Evolutionary conservation across 1,140 invertebrate genomes (phyloP).

Genomic region (Diorhabda elongata): DNA sequence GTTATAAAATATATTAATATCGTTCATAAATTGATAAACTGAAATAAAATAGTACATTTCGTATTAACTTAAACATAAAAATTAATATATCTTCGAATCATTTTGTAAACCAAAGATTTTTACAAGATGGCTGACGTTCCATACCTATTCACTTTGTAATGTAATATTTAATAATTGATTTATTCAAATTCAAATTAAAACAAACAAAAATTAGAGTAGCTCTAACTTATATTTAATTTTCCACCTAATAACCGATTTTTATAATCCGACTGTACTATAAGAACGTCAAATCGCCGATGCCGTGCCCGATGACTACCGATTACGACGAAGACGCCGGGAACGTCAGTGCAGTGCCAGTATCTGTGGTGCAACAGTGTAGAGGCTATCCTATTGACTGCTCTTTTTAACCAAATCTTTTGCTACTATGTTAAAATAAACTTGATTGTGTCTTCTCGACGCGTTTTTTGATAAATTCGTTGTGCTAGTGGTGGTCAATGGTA

Average conservation of each 20-base stretch:
- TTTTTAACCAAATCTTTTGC: neutral
- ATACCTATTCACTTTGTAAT: no score
- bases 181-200: no score
- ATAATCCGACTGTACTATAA: neutral
- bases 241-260: neutral
- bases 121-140: no score
- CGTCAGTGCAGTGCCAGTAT: slow-evolving; percentile 15
- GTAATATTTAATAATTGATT: no score
- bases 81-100: no score
- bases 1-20: no score
- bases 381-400: neutral
- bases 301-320: neutral
- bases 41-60: no score
- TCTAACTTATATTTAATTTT: no score
- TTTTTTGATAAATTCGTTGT: neutral
- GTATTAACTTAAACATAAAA: no score
- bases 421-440: neutral
- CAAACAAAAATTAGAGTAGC: no score
- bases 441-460: neutral
- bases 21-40: no score
- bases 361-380: slow-evolving; percentile 3
- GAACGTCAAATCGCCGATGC: neutral
- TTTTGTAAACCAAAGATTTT: no score
- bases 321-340: slow-evolving; percentile 7
- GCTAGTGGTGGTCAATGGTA: neutral